Evolutionary conservation across 2,888 invertebrate genomes (phyloP), one percentile per base, ranked within the genome.

Genomic region (Penaeus monodon): DNA sequence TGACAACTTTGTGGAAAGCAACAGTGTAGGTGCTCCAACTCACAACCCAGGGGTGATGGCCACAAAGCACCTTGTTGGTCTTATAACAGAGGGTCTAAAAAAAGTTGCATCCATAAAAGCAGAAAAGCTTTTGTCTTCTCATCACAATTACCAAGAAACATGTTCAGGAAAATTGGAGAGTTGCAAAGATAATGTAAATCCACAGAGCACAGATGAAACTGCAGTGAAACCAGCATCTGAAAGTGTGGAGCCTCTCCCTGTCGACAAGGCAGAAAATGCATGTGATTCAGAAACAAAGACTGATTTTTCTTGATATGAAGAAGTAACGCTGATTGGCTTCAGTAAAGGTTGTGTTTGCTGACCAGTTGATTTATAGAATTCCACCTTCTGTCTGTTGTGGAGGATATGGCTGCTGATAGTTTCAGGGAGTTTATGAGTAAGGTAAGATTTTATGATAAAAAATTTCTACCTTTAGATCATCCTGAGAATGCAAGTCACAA

Each of bases 261-360:
- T 57, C 4, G 57, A 57, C 57, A 14, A 17, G 57, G 57, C 57
- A 57, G 57, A 57, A 57, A 20, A 17, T 0, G 17, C 57, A 17
- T 57, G 57, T 57, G 57, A 57, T 57, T 57, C 57, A 57, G 57
- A 57, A 17, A 57, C 57, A 57, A 57, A 57, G 14, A 12, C 14
- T 57, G 17, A 57, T 17, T 17, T 12, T 57, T 2, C 10, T 38
- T 29, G 80, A 70, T 44, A 68, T 44, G 74, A 85, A 68, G 73
- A 81, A 38, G 14, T 89, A 29, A 78, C 81, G 22, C 92, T 97
- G 90, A 94, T 97, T 88, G 98, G 96, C 3, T 98, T 98, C 93
- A 97, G 97, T 93, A 98, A 98, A 94, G 98, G 98, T 88, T 97
- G 97, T 93, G 96, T 97, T 88, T 97, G 88, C 94, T 98, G 91